Evolutionary conservation across 2,113 vertebrate species (phyloP), one percentile per base, ranked within the genome.

Genomic region (Hydrolagus affinis): DNA sequence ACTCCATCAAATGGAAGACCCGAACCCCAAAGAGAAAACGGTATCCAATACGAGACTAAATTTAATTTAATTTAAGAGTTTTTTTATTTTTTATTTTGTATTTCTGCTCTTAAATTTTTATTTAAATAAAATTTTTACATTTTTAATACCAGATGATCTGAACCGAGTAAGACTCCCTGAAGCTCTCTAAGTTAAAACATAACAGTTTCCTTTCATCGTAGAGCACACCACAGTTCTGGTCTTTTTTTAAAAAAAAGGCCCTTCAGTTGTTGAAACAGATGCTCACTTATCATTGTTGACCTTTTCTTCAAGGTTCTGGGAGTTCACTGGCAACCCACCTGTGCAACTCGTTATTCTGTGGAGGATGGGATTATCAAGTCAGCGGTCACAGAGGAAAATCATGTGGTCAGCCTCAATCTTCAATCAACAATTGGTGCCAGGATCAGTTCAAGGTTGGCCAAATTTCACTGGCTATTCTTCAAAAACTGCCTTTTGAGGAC

Each of bases 391-490:
- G 90, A 93, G 62, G 92, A 93, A 88, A 91, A 2, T 21, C 91
- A 92, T 0, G 0, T 10, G 10, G 6, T 92, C 68, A 87, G 86
- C 70, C 86, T 89, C 75, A 85, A 86, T 70, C 23, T 91, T 85
- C 91, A 87, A 77, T 90, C 92, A 64, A 70, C 2, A 57, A 75
- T 75, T 0, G 0, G 90, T 3, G 70, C 90, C 85, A 87, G 87
- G 85, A 88, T 93, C 87, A 87, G 8, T 0, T 91, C 92, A 0
- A 91, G 90, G 92, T 91, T 86, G 86, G 87, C 78, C 78, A 32
- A 32, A 11, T 32, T 30, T 83, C 32, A 30, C 78, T 30, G 64
- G 17, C 19, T 28, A 7, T 44, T 44, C 44, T 44, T 44, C 44
- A 44, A 44, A 44, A 44, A 44, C 44, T 44, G 44, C 44, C 44